Percentiles rank a stretch among this genome's conserved stretches.
phyloP scores from a whole-genome alignment of 2,888 invertebrate genomes.

The Pseudoips prasinana region DNA sequence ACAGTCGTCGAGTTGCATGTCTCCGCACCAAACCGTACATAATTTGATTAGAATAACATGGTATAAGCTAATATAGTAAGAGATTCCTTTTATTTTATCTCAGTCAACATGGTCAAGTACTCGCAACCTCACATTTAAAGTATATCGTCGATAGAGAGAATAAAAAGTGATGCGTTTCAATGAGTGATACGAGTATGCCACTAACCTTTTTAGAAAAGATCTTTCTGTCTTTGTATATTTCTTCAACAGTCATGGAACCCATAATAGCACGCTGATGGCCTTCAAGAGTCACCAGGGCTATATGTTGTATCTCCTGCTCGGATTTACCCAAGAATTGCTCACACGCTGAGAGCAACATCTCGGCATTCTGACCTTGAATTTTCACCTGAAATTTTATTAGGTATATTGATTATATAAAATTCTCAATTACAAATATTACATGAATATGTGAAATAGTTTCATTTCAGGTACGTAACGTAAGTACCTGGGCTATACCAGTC shows the following conservation, averaged over 20 bases:
- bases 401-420: too few relatives aligned
- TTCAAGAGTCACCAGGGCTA: constrained; percentile 95
- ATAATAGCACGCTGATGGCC: constrained; percentile 97
- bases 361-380: constrained; percentile 94
- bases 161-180: too few relatives aligned
- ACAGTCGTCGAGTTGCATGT: too few relatives aligned
- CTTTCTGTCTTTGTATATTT: constrained; percentile 97
- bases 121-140: too few relatives aligned
- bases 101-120: too few relatives aligned
- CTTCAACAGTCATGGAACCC: constrained; percentile 98
- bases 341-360: constrained; percentile 94
- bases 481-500: constrained; percentile 97
- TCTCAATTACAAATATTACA: background rate
- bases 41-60: too few relatives aligned
- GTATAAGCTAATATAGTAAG: too few relatives aligned
- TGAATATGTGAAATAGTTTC: background rate
- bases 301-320: constrained; percentile 94
- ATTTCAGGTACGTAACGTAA: background rate
- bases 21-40: too few relatives aligned
- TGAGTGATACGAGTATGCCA: too few relatives aligned
- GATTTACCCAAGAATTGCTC: constrained; percentile 96
- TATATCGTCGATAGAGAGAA: too few relatives aligned
- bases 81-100: too few relatives aligned
- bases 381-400: constrained; percentile 85
- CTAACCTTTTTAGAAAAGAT: constrained; percentile 91